Evolutionary conservation across 2,797 vertebrate genomes (phyloP), one percentile per base, ranked within the genome.

Genomic region (Phoxinus dragarum): DNA sequence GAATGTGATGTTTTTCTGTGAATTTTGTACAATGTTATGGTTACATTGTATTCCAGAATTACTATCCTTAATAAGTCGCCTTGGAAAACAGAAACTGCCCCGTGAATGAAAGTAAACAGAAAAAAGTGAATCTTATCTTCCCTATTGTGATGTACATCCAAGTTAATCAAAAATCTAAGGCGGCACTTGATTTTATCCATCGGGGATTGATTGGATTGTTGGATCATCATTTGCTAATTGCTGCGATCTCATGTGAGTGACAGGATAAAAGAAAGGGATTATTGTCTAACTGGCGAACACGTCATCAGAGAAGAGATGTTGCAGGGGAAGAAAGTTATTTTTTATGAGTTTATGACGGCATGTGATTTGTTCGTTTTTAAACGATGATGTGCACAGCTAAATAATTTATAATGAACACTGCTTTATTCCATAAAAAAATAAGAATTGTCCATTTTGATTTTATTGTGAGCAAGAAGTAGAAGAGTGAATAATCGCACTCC

Each of bases 401-500:
- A 71, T 71, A 0, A n/a, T 38, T 38, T 72, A 75, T 12, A 74
- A 76, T 76, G 56, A 54, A 21, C 47, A 69, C 19, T 23, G 67
- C 19, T 10, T 5, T 69, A 21, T 69, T 69, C 67, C 67, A n/a
- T 40, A 34, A 38, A 69, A 67, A 23, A 75, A 14, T 4, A 19
- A 8, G 4, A 74, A 4, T 10, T 4, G 3, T 19, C 14, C 7
- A 21, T 36, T 73, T 49, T 49, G n/a, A 73, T 31, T 49, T 19
- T 14, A 73, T 27, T 31, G 21, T 66, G 76, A 79, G 54, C 16
- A 69, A 73, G 14, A 44, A 40, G 6, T 17, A 44, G 16, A 44
- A 79, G 38, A 71, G 23, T 73, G 59, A 86, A 36, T 16, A 59
- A 87, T 66, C 31, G 59, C 40, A 66, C 54, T 78, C 47, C 49